A percentile compares a stretch with the other conserved stretches of the same genome.
These are phyloP conservation scores for Lithodes maja DNA, from an alignment of 2,888 invertebrate species.

Conservation along the genomic window DNA sequence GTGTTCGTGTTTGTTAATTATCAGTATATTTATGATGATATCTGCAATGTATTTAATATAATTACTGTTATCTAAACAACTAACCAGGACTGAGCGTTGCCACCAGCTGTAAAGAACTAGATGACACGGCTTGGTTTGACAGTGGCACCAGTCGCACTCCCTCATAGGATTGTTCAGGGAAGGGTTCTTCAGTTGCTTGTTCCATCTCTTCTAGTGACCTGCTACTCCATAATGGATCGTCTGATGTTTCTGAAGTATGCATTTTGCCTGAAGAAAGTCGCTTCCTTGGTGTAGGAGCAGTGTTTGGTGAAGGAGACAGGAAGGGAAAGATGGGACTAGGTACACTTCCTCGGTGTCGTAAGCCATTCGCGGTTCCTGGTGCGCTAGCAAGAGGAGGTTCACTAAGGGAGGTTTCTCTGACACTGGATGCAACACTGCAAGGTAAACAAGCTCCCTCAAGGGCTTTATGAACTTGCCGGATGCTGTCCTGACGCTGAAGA, in stretches of 20 bases:
- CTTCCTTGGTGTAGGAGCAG: background rate
- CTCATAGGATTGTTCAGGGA: conserved; percentile 30
- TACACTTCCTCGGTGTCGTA: conserved; percentile 40
- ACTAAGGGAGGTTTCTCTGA: conserved; percentile 26
- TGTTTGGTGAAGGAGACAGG: conserved; percentile 20
- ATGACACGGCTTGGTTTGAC: conserved; percentile 48
- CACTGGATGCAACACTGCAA: conserved; percentile 32
- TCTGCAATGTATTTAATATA: too few relatives aligned
- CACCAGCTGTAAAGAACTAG: conserved; percentile 53
- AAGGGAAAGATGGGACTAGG: conserved; percentile 14
- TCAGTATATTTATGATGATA: too few relatives aligned
- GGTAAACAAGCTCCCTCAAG: conserved; percentile 37
- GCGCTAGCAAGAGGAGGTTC: conserved; percentile 3
- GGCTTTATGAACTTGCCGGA: conserved; percentile 3
- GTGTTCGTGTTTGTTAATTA: too few relatives aligned
- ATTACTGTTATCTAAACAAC: too few relatives aligned
- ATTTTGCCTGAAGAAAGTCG: conserved; percentile 14
- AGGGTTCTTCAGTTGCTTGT: background rate
- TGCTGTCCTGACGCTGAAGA: conserved; percentile 56
- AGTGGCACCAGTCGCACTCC: conserved; percentile 56
- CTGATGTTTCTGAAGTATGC: conserved; percentile 3
- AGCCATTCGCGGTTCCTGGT: conserved; percentile 29
- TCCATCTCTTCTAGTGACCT: conserved; percentile 50
- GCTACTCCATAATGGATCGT: conserved; percentile 15
- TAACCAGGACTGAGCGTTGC: conserved; percentile 48